Conservation (phyloP, 2,113 vertebrate species). For the Salvelinus sp. region DNA sequence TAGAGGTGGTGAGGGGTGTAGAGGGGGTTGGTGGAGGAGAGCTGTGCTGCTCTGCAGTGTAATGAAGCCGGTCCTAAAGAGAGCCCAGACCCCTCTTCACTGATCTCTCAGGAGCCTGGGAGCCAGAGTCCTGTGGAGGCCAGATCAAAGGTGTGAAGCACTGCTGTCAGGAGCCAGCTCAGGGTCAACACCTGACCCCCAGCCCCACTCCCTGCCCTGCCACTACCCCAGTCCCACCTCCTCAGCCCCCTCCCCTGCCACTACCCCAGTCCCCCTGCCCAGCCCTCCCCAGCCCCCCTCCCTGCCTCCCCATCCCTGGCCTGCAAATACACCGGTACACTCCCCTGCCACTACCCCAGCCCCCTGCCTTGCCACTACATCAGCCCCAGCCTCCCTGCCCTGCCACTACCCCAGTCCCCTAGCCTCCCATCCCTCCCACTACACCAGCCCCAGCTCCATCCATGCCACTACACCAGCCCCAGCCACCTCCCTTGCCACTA, state of each 20-base stretch:
- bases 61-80: constrained; percentile 38
- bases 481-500: too few relatives aligned
- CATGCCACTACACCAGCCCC: too few relatives aligned
- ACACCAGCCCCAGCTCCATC: too few relatives aligned
- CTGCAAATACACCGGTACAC: too few relatives aligned
- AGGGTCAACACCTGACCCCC: constrained; percentile 32
- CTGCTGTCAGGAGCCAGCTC: constrained; percentile 51
- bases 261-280: too few relatives aligned
- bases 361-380: background rate
- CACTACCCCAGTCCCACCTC: background rate
- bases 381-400: too few relatives aligned
- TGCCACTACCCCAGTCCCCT: too few relatives aligned
- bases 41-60: background rate
- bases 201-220: constrained; percentile 6
- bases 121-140: constrained; percentile 37
- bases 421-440: too few relatives aligned
- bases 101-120: constrained; percentile 40
- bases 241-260: background rate
- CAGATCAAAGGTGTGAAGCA: constrained; percentile 63
- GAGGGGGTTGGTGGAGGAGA: background rate
- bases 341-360: background rate
- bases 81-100: constrained; percentile 13
- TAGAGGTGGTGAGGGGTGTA: too few relatives aligned
- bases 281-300: too few relatives aligned
- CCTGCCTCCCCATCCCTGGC: too few relatives aligned